Base-by-base conservation (phyloP, 2,797 vertebrate species). In the Luscinia megarhynchos region DNA sequence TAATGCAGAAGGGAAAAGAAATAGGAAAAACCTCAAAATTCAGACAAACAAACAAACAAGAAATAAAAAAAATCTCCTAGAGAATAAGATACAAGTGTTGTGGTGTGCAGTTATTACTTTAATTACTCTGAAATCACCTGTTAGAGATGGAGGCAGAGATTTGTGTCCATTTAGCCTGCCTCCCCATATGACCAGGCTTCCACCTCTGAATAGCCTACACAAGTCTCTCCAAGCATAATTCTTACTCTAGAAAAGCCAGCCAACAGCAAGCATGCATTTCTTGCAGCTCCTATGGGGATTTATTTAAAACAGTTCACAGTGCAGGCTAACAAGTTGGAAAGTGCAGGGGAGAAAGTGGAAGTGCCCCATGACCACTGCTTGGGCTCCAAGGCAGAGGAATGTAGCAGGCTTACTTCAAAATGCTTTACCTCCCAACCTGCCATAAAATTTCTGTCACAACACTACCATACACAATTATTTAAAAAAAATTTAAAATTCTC, bases 11-110 rank as follows among this genome's bases (percentile, higher is more conserved):
- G 4, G 24, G 38, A 58, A 59, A 77, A 84, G 7, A 54, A 50
- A 12, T 53, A 5, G 4, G 2, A 26, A 38, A 40, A 34, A 30
- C 32, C 11, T 43, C 23, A 41, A 45, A 41, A 55, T 10, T 36
- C 23, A 38, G 23, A 24, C 3, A 62, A n/a, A 54, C 8, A 62
- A n/a, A 54, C 8, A 69, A 40, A 51, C 3, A 41, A 32, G 38
- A 38, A 21, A 2, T n/a, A n/a, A 38, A 23, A 12, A 36, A 20
- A 26, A 4, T 0, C 21, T 58, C 12, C 1, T 8, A 34, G 62
- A 80, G 7, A 54, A 36, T 11, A 84, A 86, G 6, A 72, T 75
- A 22, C 29, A 61, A 66, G 8, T 17, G 4, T 9, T 61, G 15
- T 63, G 59, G 26, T 15, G 48, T 15, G 11, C 11, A 76, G 32